Evolutionary conservation across 2,888 invertebrate species (phyloP).

Genomic region (Epinotia nisella): DNA sequence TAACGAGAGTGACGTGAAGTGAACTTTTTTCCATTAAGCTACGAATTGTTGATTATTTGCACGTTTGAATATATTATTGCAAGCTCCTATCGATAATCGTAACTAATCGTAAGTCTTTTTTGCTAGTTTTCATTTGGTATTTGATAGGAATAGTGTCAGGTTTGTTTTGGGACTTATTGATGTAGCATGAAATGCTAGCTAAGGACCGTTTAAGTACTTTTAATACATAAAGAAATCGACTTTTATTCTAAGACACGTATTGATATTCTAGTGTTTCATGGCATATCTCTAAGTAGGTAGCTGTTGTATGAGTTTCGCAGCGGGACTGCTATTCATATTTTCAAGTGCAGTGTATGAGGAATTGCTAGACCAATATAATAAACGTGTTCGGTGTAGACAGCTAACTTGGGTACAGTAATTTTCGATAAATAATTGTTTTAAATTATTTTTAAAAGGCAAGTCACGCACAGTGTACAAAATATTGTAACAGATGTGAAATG

Average conservation of each 20-base stretch:
- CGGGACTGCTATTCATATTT: conserved; percentile 41
- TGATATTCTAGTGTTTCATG: conserved; percentile 17
- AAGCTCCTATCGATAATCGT: conserved; percentile 66
- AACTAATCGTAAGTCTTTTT: conserved; percentile 63
- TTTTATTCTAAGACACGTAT: neutral
- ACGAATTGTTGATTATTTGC: conserved; percentile 72
- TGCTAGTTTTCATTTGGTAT: conserved; percentile 60
- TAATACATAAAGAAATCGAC: neutral
- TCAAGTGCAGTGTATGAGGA: conserved; percentile 41
- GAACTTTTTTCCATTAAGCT: conserved; percentile 65
- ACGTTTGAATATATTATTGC: conserved; percentile 76
- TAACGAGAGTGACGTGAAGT: conserved; percentile 71
- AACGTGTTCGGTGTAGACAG: conserved; percentile 32
- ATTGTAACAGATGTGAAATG: no score
- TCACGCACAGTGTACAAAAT: no score
- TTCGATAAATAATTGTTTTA: neutral
- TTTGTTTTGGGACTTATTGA: conserved; percentile 40
- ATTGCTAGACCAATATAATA: conserved; percentile 44
- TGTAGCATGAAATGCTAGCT: conserved; percentile 24
- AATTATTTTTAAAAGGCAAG: neutral
- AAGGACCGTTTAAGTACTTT: neutral
- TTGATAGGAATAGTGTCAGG: conserved; percentile 48
- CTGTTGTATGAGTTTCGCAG: conserved; percentile 27
- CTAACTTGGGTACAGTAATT: conserved; percentile 37
- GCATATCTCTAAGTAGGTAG: conserved; percentile 27